These are phyloP conservation scores for Semaprochilodus insignis DNA, from an alignment of 2,797 vertebrate species.

Conservation along the genomic window DNA sequence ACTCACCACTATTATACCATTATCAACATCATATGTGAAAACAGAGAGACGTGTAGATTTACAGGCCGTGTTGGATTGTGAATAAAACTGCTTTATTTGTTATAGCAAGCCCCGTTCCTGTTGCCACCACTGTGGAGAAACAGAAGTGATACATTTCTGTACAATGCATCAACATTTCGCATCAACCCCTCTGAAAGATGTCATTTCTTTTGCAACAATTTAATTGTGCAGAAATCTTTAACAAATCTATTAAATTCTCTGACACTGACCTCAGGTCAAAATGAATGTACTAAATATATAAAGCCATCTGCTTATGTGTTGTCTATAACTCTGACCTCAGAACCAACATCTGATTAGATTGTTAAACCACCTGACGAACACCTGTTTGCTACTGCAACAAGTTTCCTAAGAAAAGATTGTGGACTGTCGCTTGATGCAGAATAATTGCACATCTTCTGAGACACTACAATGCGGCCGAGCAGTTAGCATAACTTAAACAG, in stretches of 20 bases:
- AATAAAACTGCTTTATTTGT: too few relatives aligned
- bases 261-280: not conserved
- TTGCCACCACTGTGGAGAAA: too few relatives aligned
- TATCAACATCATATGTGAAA: too few relatives aligned
- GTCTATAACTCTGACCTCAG: constrained; percentile 10
- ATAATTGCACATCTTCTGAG: not conserved
- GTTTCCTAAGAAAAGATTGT: constrained; percentile 21
- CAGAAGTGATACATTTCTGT: too few relatives aligned
- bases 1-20: too few relatives aligned
- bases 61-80: too few relatives aligned
- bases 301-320: constrained; percentile 15
- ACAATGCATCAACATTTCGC: too few relatives aligned
- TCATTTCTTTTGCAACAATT: too few relatives aligned
- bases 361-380: constrained; percentile 11
- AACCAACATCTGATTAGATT: not conserved
- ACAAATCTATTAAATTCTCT: not conserved
- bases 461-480: not conserved
- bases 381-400: constrained; percentile 9
- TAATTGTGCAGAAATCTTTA: too few relatives aligned
- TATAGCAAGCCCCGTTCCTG: too few relatives aligned
- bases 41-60: too few relatives aligned
- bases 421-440: not conserved
- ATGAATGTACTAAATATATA: constrained; percentile 32
- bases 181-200: too few relatives aligned
- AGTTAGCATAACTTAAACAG: constrained; percentile 8